phyloP scores from a whole-genome alignment of 2,888 invertebrate genomes.

The Halictus quadricinctus region DNA sequence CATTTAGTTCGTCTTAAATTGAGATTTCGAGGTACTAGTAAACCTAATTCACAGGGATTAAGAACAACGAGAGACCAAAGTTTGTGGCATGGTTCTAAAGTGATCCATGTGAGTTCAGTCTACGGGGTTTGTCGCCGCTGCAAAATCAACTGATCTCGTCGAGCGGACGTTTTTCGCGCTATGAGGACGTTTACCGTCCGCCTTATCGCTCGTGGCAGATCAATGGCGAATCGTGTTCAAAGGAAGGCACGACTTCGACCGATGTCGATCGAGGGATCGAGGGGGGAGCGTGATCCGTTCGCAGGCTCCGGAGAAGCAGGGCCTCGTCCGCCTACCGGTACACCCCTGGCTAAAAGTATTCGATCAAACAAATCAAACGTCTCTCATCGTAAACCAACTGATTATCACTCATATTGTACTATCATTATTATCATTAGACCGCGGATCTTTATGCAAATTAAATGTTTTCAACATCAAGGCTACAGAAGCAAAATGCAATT shows the following conservation, averaged over 20 bases:
- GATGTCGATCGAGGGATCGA: slow-evolving; percentile 42
- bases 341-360: slow-evolving; percentile 5
- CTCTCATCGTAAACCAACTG: neutral
- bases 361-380: neutral
- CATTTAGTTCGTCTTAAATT: neutral
- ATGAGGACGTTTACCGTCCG: neutral
- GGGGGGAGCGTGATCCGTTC: slow-evolving; percentile 28
- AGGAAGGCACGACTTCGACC: slow-evolving; percentile 12
- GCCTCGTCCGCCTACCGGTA: slow-evolving; percentile 30
- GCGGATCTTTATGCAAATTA: no score
- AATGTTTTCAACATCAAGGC: no score
- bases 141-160: slow-evolving; percentile 4
- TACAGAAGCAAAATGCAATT: no score
- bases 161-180: neutral
- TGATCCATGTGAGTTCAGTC: neutral
- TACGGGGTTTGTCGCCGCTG: neutral
- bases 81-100: neutral
- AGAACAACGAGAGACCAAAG: no score
- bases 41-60: neutral
- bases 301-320: slow-evolving; percentile 55
- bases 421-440: neutral
- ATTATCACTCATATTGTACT: neutral
- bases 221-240: slow-evolving; percentile 11
- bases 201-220: slow-evolving; percentile 16
- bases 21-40: no score